Percentiles rank a stretch among this genome's conserved stretches.
phyloP scores from a whole-genome alignment of 2,113 vertebrate species.

The Numida meleagris region DNA sequence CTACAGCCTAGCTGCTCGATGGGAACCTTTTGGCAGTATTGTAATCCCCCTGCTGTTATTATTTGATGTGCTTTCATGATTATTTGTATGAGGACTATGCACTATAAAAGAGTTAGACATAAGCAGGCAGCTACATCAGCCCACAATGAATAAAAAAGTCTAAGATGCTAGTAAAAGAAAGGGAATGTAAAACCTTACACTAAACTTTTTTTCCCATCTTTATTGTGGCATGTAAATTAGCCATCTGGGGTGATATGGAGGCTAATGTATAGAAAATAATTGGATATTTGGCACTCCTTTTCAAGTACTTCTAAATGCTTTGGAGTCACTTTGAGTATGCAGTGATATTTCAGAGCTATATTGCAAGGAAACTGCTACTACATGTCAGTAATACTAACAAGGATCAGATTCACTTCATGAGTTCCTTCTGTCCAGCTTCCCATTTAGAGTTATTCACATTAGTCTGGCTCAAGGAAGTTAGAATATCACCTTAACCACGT shows the following conservation, averaged over 20 bases:
- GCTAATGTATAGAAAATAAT: background rate
- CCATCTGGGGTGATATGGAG: background rate
- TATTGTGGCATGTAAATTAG: slow-evolving; percentile 5
- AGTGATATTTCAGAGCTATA: background rate
- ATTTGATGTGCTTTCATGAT: slow-evolving; percentile 57
- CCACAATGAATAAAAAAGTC: background rate
- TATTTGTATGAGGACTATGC: slow-evolving; percentile 59
- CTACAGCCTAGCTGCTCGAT: slow-evolving; percentile 35
- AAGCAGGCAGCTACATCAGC: slow-evolving; percentile 28
- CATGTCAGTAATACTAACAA: background rate
- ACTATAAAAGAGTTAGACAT: slow-evolving; percentile 28
- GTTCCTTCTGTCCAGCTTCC: background rate
- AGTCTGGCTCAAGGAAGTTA: background rate
- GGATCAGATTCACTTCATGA: background rate
- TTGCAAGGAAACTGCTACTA: background rate
- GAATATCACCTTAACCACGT: background rate
- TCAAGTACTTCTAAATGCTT: background rate
- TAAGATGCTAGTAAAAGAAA: slow-evolving; percentile 14
- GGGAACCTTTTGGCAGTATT: slow-evolving; percentile 47
- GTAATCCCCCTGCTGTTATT: slow-evolving; percentile 58
- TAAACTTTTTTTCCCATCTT: background rate
- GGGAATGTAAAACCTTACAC: background rate
- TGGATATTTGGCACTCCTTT: background rate
- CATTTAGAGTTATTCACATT: background rate
- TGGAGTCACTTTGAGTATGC: background rate